Evolutionary conservation across 2,888 invertebrate genomes (phyloP).

Genomic region (Augiades crinisus): DNA sequence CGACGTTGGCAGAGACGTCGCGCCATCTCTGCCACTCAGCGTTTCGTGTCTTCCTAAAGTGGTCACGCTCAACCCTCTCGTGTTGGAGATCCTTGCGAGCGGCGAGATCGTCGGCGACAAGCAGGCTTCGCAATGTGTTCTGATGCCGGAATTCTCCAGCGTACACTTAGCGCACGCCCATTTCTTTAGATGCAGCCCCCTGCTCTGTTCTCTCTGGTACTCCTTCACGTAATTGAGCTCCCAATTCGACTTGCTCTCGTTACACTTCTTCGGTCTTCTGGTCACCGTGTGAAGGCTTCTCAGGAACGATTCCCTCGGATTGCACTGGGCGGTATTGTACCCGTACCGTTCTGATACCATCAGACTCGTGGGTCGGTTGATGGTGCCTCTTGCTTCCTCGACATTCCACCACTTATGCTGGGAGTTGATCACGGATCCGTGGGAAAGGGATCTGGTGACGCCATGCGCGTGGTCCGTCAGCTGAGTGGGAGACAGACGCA

Average conservation of each 20-base stretch:
- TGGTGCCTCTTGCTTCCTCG: slow-evolving; percentile 66
- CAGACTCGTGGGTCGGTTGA: slow-evolving; percentile 81
- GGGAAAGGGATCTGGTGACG: slow-evolving; percentile 83
- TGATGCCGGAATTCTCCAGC: slow-evolving; percentile 84
- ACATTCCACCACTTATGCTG: slow-evolving; percentile 76
- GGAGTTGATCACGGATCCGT: slow-evolving; percentile 82
- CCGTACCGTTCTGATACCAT: slow-evolving; percentile 80
- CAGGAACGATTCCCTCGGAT: slow-evolving; percentile 67
- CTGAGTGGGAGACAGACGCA: slow-evolving; percentile 65
- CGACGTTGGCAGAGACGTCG: slow-evolving; percentile 68
- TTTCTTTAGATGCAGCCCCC: slow-evolving; percentile 67
- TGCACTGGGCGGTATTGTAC: slow-evolving; percentile 46
- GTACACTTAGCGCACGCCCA: slow-evolving; percentile 91
- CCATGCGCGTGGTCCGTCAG: slow-evolving; percentile 66
- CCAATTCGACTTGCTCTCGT: slow-evolving; percentile 74
- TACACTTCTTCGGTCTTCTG: slow-evolving; percentile 68
- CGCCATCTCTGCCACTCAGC: slow-evolving; percentile 58
- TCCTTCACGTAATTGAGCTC: slow-evolving; percentile 73
- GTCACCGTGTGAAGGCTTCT: slow-evolving; percentile 72
- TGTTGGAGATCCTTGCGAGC: slow-evolving; percentile 60
- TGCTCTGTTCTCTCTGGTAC: slow-evolving; percentile 70
- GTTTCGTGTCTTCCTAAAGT: slow-evolving; percentile 71
- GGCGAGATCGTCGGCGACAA: slow-evolving; percentile 83
- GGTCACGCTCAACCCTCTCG: slow-evolving; percentile 69
- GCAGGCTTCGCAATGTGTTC: slow-evolving; percentile 88